Conservation (phyloP, 1,140 invertebrate species). For the Alviniconcha marisindica region DNA sequence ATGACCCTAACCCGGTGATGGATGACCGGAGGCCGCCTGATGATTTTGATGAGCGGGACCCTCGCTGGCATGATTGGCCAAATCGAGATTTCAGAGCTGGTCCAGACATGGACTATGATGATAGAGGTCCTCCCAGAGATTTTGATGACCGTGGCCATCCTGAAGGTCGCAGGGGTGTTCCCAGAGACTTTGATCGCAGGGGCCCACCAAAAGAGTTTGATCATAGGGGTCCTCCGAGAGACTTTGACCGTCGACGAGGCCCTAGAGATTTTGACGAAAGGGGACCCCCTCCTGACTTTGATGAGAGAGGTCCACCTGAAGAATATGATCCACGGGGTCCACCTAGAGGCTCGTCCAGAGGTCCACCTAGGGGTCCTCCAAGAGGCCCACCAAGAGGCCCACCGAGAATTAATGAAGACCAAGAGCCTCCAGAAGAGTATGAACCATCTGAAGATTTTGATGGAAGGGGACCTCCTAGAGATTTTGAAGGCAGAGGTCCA, state of each 20-base stretch:
- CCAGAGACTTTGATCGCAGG: conserved; percentile 42
- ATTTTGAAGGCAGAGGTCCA: conserved; percentile 11
- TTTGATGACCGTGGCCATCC: conserved; percentile 42
- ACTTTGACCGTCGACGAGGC: conserved; percentile 48
- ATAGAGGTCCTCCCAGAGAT: conserved; percentile 31
- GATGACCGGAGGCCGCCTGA: neutral
- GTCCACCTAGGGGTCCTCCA: neutral
- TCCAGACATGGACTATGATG: neutral
- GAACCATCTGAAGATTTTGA: conserved; percentile 41
- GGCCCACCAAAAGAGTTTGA: neutral
- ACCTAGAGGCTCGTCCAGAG: conserved; percentile 1
- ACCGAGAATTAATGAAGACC: neutral
- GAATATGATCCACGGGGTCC: conserved; percentile 28
- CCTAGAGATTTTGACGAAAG: conserved; percentile 8
- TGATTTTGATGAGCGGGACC: conserved; percentile 34
- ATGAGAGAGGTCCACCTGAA: too few relatives aligned
- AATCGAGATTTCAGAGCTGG: conserved; percentile 12
- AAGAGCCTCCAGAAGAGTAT: conserved; percentile 27
- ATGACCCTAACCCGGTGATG: neutral
- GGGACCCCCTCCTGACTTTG: conserved; percentile 11
- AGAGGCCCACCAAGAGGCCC: neutral
- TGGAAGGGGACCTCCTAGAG: neutral
- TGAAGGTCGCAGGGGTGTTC: conserved; percentile 33
- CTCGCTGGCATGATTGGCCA: neutral
- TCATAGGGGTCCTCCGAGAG: conserved; percentile 22